These are phyloP conservation scores for Ceryle rudis DNA, from an alignment of 2,797 vertebrate species.

Conservation along the genomic window DNA sequence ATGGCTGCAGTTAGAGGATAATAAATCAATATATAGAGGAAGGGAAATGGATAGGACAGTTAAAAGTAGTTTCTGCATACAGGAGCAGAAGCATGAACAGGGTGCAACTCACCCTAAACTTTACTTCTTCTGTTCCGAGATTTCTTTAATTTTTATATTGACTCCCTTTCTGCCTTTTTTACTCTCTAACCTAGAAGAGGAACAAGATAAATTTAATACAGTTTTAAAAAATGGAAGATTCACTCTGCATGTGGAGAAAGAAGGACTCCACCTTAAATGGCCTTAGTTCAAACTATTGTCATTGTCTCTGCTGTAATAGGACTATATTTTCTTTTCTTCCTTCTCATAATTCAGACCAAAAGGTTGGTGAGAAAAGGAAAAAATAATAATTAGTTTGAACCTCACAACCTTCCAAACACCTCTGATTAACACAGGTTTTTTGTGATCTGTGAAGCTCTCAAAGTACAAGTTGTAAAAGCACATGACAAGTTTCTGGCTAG, in stretches of 20 bases:
- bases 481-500: not conserved
- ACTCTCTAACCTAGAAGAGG: not conserved
- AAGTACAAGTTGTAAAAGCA: not conserved
- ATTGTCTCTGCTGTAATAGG: not conserved
- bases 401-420: accelerated
- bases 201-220: not conserved
- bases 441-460: not conserved
- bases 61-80: not conserved
- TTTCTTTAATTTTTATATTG: not conserved
- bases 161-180: not conserved
- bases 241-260: not conserved
- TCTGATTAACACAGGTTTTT: not conserved
- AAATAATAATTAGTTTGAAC: not conserved
- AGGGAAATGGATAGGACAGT: not conserved
- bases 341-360: not conserved
- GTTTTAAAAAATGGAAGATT: not conserved
- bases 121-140: not conserved
- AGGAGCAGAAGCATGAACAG: not conserved
- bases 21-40: not conserved
- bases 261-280: not conserved
- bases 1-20: not conserved
- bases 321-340: not conserved
- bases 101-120: not conserved
- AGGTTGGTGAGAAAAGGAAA: not conserved
- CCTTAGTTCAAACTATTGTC: not conserved